phyloP scores from a whole-genome alignment of 1,140 invertebrate species.

The Odontomachus brunneus region DNA sequence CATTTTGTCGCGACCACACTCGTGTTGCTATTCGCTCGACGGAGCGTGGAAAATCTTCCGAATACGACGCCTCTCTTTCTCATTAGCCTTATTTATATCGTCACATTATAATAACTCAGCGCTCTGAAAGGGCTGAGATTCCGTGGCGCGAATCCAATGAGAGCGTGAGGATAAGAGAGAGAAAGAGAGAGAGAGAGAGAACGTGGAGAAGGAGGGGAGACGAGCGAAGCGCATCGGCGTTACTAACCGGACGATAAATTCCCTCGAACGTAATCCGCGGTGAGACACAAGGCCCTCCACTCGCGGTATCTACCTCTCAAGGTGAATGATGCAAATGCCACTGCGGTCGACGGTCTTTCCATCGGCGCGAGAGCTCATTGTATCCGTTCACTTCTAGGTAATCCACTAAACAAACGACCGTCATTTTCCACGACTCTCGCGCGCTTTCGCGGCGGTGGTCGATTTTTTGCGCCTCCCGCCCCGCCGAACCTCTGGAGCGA shows the following conservation, averaged over 20 bases:
- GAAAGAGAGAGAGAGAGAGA: background rate
- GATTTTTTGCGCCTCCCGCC: constrained; percentile 14
- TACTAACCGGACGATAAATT: constrained; percentile 72
- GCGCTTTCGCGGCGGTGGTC: background rate
- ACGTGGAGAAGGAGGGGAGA: background rate
- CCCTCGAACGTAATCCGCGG: constrained; percentile 74
- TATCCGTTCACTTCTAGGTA: constrained; percentile 69
- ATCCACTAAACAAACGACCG: constrained; percentile 66
- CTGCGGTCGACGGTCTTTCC: constrained; percentile 73
- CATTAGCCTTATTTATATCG: constrained; percentile 11
- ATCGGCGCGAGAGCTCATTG: constrained; percentile 64
- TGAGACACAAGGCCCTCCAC: constrained; percentile 71
- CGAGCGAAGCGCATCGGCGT: constrained; percentile 48
- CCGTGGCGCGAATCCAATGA: background rate
- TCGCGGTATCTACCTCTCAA: constrained; percentile 72
- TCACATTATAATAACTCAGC: background rate
- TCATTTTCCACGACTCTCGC: constrained; percentile 39
- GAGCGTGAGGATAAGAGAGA: background rate
- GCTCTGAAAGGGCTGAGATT: background rate
- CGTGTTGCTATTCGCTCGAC: too few relatives aligned
- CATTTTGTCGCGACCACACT: too few relatives aligned
- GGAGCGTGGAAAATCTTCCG: too few relatives aligned
- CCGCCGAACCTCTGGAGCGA: too few relatives aligned
- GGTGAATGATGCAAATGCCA: constrained; percentile 77
- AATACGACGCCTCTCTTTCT: too few relatives aligned